Evolutionary conservation across 2,888 invertebrate species (phyloP), one percentile per base, ranked within the genome.

Genomic region (Heliconius aoede): DNA sequence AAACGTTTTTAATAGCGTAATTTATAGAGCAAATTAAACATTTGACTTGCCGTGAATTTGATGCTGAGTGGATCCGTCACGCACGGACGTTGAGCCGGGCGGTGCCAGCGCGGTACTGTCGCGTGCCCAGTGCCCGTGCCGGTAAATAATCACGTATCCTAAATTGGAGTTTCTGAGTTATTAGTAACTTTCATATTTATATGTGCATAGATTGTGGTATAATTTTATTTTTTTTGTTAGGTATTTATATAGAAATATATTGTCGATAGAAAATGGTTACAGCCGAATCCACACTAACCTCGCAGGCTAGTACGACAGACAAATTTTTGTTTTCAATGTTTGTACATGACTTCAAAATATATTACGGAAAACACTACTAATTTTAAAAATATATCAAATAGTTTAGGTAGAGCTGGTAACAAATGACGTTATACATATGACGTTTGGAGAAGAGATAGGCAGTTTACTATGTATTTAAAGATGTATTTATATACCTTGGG

Each of bases 21-120:
- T 93, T 94, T 94, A 94, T 93, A 94, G 93, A 94, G 91, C 93
- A 94, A 94, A 94, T 94, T 94, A 94, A 94, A 94, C 94, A 94
- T 94, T 94, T 94, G 94, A 94, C 91, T 94, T 93, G 91, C 85
- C 94, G 93, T 94, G 94, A 94, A 94, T 94, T 91, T 88, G 90
- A 88, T 84, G 90, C 88, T 94, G 94, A 94, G 93, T 93, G 92
- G 89, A 94, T 94, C 91, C 84, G 94, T 89, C 92, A 94, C 94
- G 94, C 94, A 94, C 93, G 94, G 92, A 88, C 90, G 85, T 64
- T 58, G 75, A 60, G 58, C 73, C 74, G 76, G 69, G 72, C 80
- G 73, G 80, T 80, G 74, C 77, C 65, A 74, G 58, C 32, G 15
- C 76, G 32, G 79, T 78, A 79, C 77, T 72, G 60, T 78, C 76